A percentile compares a stretch with the other conserved stretches of the same genome.
These are phyloP conservation scores for Aegotheles bennettii DNA, from an alignment of 2,113 vertebrate genomes.

Conservation along the genomic window DNA sequence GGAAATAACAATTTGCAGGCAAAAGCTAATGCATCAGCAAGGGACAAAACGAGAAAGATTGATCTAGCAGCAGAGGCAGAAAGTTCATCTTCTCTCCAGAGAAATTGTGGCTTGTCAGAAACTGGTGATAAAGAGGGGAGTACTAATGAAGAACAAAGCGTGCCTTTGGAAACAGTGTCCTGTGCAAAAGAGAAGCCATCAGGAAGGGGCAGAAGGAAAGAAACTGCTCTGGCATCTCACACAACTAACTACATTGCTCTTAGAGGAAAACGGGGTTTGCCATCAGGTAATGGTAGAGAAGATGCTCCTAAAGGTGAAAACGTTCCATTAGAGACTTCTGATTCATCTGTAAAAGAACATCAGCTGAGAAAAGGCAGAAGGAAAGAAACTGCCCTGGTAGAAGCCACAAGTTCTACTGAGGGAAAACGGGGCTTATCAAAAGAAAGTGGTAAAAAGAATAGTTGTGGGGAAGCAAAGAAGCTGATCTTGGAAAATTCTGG, in stretches of 20 bases:
- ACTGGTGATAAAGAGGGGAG: not conserved
- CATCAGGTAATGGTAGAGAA: not conserved
- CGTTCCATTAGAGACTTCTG: not conserved
- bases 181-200: not conserved
- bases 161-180: not conserved
- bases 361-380: not conserved
- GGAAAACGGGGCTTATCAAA: not conserved
- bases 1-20: not conserved
- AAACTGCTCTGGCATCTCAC: not conserved
- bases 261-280: not conserved
- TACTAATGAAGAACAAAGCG: not conserved
- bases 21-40: not conserved
- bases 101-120: not conserved
- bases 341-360: not conserved
- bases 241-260: not conserved
- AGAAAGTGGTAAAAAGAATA: not conserved
- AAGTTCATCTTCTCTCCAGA: not conserved
- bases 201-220: conserved; percentile 8
- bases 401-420: not conserved
- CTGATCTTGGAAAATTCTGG: not conserved
- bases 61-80: not conserved
- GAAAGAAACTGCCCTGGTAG: not conserved
- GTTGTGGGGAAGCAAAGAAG: not conserved
- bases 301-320: not conserved
- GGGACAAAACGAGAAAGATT: not conserved